Evolutionary conservation across 2,113 vertebrate species (phyloP), one percentile per base, ranked within the genome.

Genomic region (Ascaphus truei): DNA sequence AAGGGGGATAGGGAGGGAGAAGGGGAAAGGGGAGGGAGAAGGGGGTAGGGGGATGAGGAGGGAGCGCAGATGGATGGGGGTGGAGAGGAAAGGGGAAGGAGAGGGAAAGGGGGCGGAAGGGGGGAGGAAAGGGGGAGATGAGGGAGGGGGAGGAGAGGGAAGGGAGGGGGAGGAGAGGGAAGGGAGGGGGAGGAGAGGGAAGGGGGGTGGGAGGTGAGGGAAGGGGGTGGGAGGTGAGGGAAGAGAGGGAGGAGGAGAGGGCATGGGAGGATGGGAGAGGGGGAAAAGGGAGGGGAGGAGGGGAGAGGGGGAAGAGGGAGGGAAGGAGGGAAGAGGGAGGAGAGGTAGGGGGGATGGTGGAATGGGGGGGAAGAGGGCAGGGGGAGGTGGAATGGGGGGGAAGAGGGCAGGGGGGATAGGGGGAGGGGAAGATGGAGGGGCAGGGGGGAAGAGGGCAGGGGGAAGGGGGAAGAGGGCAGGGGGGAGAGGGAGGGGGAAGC

Each of bases 391-490:
- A 12, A 39, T 6, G 56, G 1, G 16, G 18, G 20, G 10, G 12
- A 8, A 36, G 26, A 11, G 5, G n/a, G n/a, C n/a, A n/a, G 96
- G 96, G 58, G 98, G 98, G 93, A 96, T 98, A 75, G 93, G 87
- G 1, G 1, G 0, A 0, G n/a, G n/a, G 34, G n/a, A 36, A 34
- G 12, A 45, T 36, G 1, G 18, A 18, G 5, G 41, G 34, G n/a
- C 4, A 9, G 1, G 25, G 50, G 22, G 6, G n/a, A 12, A 10
- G 12, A 5, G 3, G n/a, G 16, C 5, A 31, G 2, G 1, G 1
- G 0, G 33, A 16, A 29, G 30, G 12, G 26, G 39, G 87, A 1
- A 1, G 0, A 0, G n/a, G n/a, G 34, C 13, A 36, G 33, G 12
- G 48, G 41, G 1, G 18, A 18, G 5, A 30, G 34, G 33, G n/a